Evolutionary conservation across 2,888 invertebrate species (phyloP), one percentile per base, ranked within the genome.

Genomic region (Congeria kusceri): DNA sequence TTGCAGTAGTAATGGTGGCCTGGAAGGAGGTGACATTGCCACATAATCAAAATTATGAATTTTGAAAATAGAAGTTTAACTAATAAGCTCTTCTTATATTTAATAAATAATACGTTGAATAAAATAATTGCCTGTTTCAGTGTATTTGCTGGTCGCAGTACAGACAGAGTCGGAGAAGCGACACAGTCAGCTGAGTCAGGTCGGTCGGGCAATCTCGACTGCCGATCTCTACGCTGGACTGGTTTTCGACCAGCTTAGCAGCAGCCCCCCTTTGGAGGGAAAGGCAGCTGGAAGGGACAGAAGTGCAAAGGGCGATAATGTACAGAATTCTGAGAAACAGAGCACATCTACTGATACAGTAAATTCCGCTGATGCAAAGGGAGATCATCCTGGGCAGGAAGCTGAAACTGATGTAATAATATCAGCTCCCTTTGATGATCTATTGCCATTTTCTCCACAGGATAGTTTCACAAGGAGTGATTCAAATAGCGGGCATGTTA

Each of bases 341-440:
- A 39, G 32, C 32, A 32, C 13, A 9, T 39, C 39, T 13, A 13
- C 39, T 39, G 39, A 15, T 9, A 39, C 39, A 39, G 3, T 39
- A 13, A 15, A 15, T 15, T 11, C 9, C 39, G 15, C 5, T 39
- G 39, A 11, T 11, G 1, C 39, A 39, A 39, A 39, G 11, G 39
- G 9, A 39, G 39, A 7, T 15, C 3, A 39, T 15, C 15, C 3
- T 39, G 39, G 9, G 11, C 7, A 23, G 53, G 53, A 25, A 53
- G 25, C 1, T 20, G 53, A 53, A 11, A 9, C 18, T 2, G 53
- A 53, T 25, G 23, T 11, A 11, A 53, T 53, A 25, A 53, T 53
- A 53, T 25, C 53, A 53, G 46, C 78, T 39, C 83, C 83, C 11
- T 83, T 83, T 70, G 76, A 76, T 25, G 53, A 53, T 25, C 20